A percentile compares a stretch with the other conserved stretches of the same genome.
These are phyloP conservation scores for Apostichopus leukothele DNA, from an alignment of 53 echinoderm and acorn worm species.

Conservation along the genomic window DNA sequence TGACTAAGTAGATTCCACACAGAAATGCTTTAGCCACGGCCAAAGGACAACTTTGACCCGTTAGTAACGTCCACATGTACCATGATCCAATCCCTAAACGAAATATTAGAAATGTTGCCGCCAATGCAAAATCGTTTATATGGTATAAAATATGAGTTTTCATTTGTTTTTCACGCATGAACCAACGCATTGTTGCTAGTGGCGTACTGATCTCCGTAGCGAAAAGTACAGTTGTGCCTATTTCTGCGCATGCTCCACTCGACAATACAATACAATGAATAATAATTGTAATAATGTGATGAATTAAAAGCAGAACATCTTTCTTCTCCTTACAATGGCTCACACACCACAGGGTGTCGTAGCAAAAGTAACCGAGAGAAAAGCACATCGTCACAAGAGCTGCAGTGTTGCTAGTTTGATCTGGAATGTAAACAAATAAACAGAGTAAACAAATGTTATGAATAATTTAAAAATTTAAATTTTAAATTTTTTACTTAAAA, in stretches of 20 bases:
- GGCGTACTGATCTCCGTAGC: constrained; percentile 19
- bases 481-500: too few relatives aligned
- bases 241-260: background rate
- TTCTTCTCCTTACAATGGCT: constrained; percentile 6
- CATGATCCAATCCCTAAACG: constrained; percentile 16
- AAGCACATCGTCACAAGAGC: background rate
- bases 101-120: background rate
- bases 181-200: background rate
- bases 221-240: background rate
- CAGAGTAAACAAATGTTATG: too few relatives aligned
- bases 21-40: background rate
- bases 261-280: background rate
- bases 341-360: constrained; percentile 5
- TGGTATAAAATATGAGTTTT: background rate
- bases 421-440: background rate
- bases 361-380: constrained; percentile 19
- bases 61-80: constrained; percentile 21
- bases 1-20: background rate
- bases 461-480: background rate
- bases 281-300: constrained; percentile 12
- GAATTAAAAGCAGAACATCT: background rate
- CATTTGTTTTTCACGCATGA: constrained; percentile 3
- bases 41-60: background rate
- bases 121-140: constrained; percentile 7
- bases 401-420: background rate